Evolutionary conservation across 2,888 invertebrate genomes (phyloP).

Genomic region (Nebria salina): DNA sequence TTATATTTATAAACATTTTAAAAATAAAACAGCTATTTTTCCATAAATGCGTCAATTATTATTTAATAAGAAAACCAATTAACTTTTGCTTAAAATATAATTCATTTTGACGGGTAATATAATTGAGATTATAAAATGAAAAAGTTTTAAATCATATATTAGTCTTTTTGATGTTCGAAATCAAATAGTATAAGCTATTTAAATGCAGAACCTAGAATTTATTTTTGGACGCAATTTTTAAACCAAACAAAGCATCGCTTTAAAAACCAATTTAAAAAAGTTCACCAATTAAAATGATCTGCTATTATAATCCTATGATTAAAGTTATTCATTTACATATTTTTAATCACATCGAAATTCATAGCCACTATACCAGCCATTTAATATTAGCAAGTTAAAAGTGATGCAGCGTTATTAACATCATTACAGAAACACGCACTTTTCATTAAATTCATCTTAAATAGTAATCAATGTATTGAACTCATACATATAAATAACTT

Average conservation of each 20-base stretch:
- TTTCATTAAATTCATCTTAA: background rate
- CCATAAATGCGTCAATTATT: no score
- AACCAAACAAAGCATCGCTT: background rate
- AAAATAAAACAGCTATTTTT: background rate
- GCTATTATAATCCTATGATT: background rate
- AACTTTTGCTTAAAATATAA: no score
- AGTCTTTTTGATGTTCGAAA: background rate
- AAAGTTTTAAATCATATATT: no score
- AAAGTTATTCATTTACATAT: background rate
- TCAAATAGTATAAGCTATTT: background rate
- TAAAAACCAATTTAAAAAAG: slow-evolving; percentile 1
- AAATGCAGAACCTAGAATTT: background rate
- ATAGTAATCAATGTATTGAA: slow-evolving; percentile 42
- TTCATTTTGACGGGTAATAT: no score
- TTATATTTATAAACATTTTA: background rate
- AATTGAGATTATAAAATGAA: no score
- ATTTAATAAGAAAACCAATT: no score
- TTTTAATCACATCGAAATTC: background rate
- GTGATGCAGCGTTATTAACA: slow-evolving; percentile 29
- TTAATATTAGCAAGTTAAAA: background rate
- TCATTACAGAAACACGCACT: slow-evolving; percentile 33
- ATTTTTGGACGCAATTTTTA: background rate
- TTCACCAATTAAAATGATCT: background rate
- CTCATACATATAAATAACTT: background rate
- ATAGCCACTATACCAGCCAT: background rate